phyloP scores from a whole-genome alignment of 2,113 vertebrate genomes.

The Elephantulus edwardii region DNA sequence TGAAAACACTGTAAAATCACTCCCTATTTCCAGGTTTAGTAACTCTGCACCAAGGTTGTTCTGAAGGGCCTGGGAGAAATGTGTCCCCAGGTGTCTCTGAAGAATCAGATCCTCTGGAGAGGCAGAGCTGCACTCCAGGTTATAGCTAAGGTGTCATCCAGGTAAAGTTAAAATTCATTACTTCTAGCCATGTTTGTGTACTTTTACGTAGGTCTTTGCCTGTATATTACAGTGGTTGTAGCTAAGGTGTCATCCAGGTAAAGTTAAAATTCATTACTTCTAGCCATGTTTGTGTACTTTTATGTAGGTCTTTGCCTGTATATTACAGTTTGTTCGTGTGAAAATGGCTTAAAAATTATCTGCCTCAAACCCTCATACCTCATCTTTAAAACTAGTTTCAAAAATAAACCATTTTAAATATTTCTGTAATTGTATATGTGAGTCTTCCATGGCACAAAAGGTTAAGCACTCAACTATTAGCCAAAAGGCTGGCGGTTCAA shows the following conservation, averaged over 20 bases:
- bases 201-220: background rate
- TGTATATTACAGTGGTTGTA: background rate
- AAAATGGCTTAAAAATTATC: background rate
- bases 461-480: too few relatives aligned
- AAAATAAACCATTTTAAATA: background rate
- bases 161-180: background rate
- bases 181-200: background rate
- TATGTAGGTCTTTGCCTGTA: background rate
- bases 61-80: background rate
- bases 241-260: background rate
- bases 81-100: background rate
- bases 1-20: background rate
- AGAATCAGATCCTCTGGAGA: background rate
- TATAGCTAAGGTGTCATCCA: background rate
- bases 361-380: background rate
- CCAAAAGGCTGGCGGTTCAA: too few relatives aligned
- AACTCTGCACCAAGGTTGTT: background rate
- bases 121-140: background rate
- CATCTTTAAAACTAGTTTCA: conserved; percentile 24
- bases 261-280: background rate
- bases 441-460: too few relatives aligned
- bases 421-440: background rate
- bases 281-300: background rate
- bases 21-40: background rate
- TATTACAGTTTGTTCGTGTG: background rate